A percentile compares a stretch with the other conserved stretches of the same genome.
Conservation (phyloP, 2,113 vertebrate genomes). For the Salvelinus namaycush region DNA sequence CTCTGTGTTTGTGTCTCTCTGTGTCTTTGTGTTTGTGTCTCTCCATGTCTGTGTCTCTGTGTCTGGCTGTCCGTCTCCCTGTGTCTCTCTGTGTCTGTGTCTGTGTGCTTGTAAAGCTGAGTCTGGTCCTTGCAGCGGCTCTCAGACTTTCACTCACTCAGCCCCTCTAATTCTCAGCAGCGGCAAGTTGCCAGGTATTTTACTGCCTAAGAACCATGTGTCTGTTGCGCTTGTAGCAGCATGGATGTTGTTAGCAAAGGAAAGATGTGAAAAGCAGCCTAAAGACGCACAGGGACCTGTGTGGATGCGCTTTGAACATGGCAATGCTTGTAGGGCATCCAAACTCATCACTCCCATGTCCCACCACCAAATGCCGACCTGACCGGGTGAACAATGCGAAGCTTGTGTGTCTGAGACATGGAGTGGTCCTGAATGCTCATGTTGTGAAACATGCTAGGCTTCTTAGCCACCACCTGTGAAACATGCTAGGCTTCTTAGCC, state of each 20-base stretch:
- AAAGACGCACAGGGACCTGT: constrained; percentile 19
- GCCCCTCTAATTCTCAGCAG: background rate
- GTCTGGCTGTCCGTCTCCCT: background rate
- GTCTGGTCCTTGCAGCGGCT: background rate
- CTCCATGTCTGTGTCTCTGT: background rate
- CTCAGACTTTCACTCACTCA: constrained; percentile 4
- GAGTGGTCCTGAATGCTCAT: no score
- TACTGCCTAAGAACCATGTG: background rate
- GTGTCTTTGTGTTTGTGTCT: background rate
- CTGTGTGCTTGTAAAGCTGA: background rate
- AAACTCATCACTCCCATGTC: constrained; percentile 25
- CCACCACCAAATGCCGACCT: constrained; percentile 29
- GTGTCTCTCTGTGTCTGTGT: background rate
- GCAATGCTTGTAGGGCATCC: constrained; percentile 50
- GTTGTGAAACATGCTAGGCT: no score
- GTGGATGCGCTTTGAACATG: constrained; percentile 47
- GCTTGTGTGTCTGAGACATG: background rate
- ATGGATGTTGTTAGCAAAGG: constrained; percentile 54
- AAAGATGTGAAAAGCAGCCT: constrained; percentile 61
- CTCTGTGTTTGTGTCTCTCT: background rate
- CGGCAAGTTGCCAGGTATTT: constrained; percentile 10
- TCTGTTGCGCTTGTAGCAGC: constrained; percentile 8
- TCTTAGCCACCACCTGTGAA: no score
- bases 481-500: no score
- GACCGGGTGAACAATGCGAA: constrained; percentile 37